Percentiles rank a stretch among this genome's conserved stretches.
These are phyloP conservation scores for Halictus ligatus DNA, from an alignment of 2,888 invertebrate genomes.

Conservation along the genomic window DNA sequence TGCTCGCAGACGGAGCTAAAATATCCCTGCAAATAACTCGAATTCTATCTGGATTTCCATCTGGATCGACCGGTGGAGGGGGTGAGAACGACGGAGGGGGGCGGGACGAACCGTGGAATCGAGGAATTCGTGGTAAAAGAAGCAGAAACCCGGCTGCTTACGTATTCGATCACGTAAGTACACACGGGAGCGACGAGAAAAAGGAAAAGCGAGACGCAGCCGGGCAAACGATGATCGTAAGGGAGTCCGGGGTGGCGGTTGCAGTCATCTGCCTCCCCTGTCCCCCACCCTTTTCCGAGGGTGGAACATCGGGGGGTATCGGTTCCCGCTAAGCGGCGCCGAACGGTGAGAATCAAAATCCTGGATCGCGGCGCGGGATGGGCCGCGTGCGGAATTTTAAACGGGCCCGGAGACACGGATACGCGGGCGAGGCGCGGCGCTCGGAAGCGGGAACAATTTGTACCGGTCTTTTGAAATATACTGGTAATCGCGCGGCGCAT, in stretches of 20 bases:
- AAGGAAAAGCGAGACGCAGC: constrained; percentile 42
- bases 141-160: constrained; percentile 66
- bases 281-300: not conserved
- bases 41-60: constrained; percentile 72
- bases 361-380: constrained; percentile 50
- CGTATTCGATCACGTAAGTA: constrained; percentile 75
- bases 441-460: constrained; percentile 55
- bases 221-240: constrained; percentile 56
- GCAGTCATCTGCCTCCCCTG: not conserved
- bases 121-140: constrained; percentile 55
- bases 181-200: constrained; percentile 55
- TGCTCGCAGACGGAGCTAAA: constrained; percentile 55
- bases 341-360: constrained; percentile 65
- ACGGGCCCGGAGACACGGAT: constrained; percentile 38
- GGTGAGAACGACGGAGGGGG: not conserved
- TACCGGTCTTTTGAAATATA: constrained; percentile 55
- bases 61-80: constrained; percentile 37
- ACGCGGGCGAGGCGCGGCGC: constrained; percentile 14
- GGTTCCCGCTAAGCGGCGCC: constrained; percentile 64
- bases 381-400: constrained; percentile 63
- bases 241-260: constrained; percentile 31
- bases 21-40: constrained; percentile 70
- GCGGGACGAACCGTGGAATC: constrained; percentile 7
- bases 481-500: constrained; percentile 55
- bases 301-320: constrained; percentile 51